Evolutionary conservation across 2,888 invertebrate species (phyloP).

Genomic region (Phengaris arion): DNA sequence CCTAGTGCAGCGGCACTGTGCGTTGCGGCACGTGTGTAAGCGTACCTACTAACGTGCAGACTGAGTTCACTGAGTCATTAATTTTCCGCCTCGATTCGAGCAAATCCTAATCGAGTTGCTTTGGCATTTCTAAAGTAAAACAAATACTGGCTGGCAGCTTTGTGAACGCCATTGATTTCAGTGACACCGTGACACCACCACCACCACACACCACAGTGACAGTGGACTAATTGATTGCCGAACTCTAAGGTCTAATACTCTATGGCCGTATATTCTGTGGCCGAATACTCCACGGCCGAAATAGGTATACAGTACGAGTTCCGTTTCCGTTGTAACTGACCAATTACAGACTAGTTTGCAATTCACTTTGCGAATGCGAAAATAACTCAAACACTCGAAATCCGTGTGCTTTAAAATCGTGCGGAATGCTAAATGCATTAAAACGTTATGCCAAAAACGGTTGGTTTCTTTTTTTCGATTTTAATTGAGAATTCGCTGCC

Average conservation of each 20-base stretch:
- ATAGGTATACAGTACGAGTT: constrained; percentile 40
- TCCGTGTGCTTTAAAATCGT: constrained; percentile 19
- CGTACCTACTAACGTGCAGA: neutral
- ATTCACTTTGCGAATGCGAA: constrained; percentile 53
- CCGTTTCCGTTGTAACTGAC: constrained; percentile 44
- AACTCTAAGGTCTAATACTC: constrained; percentile 31
- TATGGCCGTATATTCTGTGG: constrained; percentile 25
- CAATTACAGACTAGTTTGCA: constrained; percentile 49
- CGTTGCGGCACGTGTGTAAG: neutral
- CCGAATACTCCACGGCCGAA: neutral
- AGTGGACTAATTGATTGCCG: constrained; percentile 50
- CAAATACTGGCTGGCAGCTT: constrained; percentile 29
- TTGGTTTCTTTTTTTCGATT: neutral
- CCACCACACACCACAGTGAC: too few species aligned
- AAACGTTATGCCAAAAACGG: neutral
- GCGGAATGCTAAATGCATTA: constrained; percentile 26
- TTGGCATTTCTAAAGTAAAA: constrained; percentile 29
- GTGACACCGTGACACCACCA: too few species aligned
- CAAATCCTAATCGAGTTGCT: constrained; percentile 11
- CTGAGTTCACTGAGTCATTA: neutral
- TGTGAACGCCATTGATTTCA: constrained; percentile 37
- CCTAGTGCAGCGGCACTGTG: too few species aligned
- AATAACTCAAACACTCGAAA: constrained; percentile 24
- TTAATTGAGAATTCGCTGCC: neutral
- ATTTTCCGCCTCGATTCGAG: neutral